phyloP scores from a whole-genome alignment of 1,140 invertebrate genomes.

The Hyposmocoma kahamanoa region DNA sequence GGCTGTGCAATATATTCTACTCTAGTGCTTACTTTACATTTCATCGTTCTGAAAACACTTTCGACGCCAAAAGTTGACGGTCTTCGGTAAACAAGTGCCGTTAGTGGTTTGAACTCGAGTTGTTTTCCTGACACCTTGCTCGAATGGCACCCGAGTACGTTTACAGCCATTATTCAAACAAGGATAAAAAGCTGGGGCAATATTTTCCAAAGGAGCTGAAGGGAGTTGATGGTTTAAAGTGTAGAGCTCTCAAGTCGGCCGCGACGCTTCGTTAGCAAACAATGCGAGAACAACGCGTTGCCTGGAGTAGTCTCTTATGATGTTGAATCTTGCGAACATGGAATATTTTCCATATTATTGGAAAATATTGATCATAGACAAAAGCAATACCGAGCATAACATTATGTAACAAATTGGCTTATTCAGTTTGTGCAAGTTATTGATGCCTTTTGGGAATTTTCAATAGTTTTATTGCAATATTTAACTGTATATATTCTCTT shows the following conservation, averaged over 20 bases:
- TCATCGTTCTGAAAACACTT: conserved; percentile 58
- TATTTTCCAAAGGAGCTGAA: conserved; percentile 66
- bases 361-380: too few relatives aligned
- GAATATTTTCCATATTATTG: too few relatives aligned
- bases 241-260: conserved; percentile 58
- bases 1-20: too few relatives aligned
- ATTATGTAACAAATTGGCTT: too few relatives aligned
- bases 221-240: conserved; percentile 68
- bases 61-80: conserved; percentile 54
- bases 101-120: conserved; percentile 58
- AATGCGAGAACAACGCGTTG: conserved; percentile 34
- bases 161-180: conserved; percentile 72
- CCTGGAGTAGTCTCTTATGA: conserved; percentile 29
- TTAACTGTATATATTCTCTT: too few relatives aligned
- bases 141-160: conserved; percentile 60
- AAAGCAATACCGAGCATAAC: too few relatives aligned
- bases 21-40: conserved; percentile 61
- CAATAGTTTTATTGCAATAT: too few relatives aligned
- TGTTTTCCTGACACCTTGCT: conserved; percentile 66
- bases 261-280: conserved; percentile 69
- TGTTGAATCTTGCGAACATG: not conserved
- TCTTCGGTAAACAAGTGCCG: conserved; percentile 61
- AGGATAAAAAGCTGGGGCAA: conserved; percentile 69
- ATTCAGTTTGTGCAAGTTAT: too few relatives aligned
- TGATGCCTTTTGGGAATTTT: too few relatives aligned